phyloP scores from a whole-genome alignment of 2,113 vertebrate genomes.

The Sylvia atricapilla region DNA sequence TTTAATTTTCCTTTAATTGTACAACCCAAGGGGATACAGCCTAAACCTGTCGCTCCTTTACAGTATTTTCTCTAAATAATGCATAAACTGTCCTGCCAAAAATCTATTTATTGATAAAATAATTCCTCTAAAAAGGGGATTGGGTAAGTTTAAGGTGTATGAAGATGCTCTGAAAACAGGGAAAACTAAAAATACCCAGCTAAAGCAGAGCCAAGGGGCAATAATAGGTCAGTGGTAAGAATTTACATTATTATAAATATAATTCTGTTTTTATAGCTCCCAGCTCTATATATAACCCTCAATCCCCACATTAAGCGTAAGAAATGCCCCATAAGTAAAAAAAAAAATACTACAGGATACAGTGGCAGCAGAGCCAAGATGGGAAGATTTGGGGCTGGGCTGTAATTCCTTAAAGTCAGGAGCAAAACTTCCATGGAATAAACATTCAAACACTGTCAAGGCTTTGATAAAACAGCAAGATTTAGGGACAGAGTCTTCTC shows the following conservation, averaged over 20 bases:
- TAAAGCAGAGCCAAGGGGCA: background rate
- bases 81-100: background rate
- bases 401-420: background rate
- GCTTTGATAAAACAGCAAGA: background rate
- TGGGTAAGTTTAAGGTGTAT: background rate
- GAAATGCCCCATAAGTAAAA: background rate
- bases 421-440: background rate
- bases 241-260: background rate
- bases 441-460: background rate
- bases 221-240: background rate
- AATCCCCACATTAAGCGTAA: background rate
- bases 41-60: background rate
- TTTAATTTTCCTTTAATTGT: background rate
- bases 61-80: background rate
- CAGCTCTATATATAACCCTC: background rate
- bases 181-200: background rate
- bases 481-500: background rate
- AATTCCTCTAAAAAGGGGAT: background rate
- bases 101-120: background rate
- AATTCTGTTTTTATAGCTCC: background rate
- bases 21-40: background rate
- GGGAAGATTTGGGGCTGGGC: background rate
- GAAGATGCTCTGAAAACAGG: background rate
- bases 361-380: background rate
- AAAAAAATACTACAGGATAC: background rate